phyloP scores from a whole-genome alignment of 2,113 vertebrate species.

The Promerops cafer region DNA sequence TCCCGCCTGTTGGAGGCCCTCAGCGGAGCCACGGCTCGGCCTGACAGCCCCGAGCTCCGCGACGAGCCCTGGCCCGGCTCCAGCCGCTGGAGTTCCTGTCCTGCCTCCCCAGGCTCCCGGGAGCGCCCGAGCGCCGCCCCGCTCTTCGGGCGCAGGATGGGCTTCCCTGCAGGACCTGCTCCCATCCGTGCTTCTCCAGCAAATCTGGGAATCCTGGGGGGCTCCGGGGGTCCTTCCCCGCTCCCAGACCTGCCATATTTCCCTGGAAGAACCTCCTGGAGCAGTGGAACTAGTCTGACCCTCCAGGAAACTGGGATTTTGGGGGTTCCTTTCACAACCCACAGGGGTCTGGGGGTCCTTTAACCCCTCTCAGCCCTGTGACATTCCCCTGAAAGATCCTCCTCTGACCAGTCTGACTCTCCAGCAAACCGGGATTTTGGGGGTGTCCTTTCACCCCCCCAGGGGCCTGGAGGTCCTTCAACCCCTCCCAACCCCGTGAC shows the following conservation, averaged over 20 bases:
- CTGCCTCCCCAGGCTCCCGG: background rate
- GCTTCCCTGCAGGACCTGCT: rapidly evolving
- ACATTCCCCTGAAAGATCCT: background rate
- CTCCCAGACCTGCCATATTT: background rate
- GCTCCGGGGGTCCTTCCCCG: background rate
- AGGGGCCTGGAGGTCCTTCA: no score
- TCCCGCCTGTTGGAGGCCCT: background rate
- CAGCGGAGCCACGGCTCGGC: background rate
- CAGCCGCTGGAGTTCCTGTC: background rate
- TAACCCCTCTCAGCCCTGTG: background rate
- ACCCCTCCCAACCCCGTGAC: background rate
- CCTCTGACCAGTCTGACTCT: background rate
- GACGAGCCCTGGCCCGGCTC: background rate
- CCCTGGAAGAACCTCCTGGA: no score
- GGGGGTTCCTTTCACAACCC: no score
- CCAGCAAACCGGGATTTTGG: no score
- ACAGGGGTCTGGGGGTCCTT: background rate
- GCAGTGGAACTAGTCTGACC: background rate
- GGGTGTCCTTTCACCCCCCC: no score
- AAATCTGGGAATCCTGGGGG: background rate
- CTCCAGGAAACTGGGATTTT: background rate
- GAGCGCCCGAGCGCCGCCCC: no score
- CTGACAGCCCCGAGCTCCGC: background rate
- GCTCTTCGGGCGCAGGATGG: no score
- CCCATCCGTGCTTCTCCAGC: background rate